Percentiles rank a stretch among this genome's conserved stretches.
phyloP scores from a whole-genome alignment of 2,888 invertebrate species.

The Erebia aethiops region DNA sequence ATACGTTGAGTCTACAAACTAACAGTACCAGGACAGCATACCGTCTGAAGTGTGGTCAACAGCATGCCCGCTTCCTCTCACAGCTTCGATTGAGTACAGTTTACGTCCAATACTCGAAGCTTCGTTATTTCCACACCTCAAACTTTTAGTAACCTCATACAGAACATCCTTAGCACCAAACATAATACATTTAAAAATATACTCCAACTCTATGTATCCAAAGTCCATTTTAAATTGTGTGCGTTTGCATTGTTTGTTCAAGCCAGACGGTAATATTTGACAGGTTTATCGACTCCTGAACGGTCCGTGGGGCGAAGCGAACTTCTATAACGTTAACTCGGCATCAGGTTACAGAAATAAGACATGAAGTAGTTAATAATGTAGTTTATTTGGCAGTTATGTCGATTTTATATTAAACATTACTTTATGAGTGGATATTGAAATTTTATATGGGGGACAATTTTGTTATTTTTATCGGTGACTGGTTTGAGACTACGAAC shows the following conservation, averaged over 20 bases:
- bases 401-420: constrained; percentile 4
- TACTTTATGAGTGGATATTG: constrained; percentile 2
- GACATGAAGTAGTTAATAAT: constrained; percentile 35
- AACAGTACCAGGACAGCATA: constrained; percentile 3
- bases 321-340: constrained; percentile 31
- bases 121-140: constrained; percentile 63
- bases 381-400: constrained; percentile 19
- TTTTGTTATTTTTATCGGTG: neutral
- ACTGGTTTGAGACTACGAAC: neutral
- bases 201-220: constrained; percentile 12
- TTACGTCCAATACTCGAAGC: constrained; percentile 56
- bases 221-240: constrained; percentile 24
- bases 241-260: constrained; percentile 46
- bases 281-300: constrained; percentile 56
- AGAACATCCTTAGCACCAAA: constrained; percentile 35
- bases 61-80: constrained; percentile 32
- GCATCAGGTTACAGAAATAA: constrained; percentile 38
- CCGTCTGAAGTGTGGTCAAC: constrained; percentile 18
- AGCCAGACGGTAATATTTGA: constrained; percentile 52
- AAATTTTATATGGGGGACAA: neutral
- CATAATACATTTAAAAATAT: constrained; percentile 26
- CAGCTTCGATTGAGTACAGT: constrained; percentile 62
- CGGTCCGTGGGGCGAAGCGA: constrained; percentile 39
- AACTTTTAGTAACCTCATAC: constrained; percentile 41
- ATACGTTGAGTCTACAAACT: neutral